Conservation (phyloP, 92 coral and sea anemone species). For the Epizoanthus rinbou region DNA sequence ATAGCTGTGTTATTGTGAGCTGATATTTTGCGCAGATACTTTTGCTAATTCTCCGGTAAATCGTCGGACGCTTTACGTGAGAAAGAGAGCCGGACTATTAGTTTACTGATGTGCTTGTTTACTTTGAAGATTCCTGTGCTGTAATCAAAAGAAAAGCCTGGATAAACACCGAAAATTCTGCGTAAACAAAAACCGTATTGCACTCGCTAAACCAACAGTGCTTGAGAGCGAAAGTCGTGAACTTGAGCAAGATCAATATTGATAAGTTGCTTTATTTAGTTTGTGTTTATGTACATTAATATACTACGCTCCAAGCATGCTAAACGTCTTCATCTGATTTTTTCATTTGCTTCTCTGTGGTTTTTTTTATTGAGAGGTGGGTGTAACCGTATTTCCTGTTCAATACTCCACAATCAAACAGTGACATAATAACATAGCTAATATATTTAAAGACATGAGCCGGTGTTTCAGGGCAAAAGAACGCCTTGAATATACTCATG, state of each 20-base stretch:
- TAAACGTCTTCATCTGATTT: background rate
- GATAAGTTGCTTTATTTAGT: conserved; percentile 40
- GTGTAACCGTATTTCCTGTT: conserved; percentile 34
- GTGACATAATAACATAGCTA: background rate
- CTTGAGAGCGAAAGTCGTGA: conserved; percentile 37
- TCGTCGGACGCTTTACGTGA: background rate
- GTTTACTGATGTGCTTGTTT: conserved; percentile 27
- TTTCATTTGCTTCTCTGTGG: conserved; percentile 24
- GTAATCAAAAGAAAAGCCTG: conserved; percentile 32
- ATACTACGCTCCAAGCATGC: conserved; percentile 4
- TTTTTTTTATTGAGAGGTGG: conserved; percentile 14
- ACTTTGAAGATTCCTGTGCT: conserved; percentile 15
- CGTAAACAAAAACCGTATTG: conserved; percentile 20
- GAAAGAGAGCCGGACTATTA: conserved; percentile 1
- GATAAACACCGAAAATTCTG: conserved; percentile 5
- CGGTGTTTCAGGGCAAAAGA: background rate
- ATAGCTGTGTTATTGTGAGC: too few species aligned
- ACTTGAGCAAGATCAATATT: conserved; percentile 11
- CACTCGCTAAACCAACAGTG: conserved; percentile 5
- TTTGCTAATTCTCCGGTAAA: background rate
- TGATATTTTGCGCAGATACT: background rate
- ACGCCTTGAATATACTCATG: too few species aligned
- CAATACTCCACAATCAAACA: conserved; percentile 1
- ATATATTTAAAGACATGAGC: background rate
- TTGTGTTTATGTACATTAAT: conserved; percentile 32